A percentile compares a stretch with the other conserved stretches of the same genome.
These are phyloP conservation scores for Pelecanus crispus DNA, from an alignment of 2,113 vertebrate species.

Conservation along the genomic window DNA sequence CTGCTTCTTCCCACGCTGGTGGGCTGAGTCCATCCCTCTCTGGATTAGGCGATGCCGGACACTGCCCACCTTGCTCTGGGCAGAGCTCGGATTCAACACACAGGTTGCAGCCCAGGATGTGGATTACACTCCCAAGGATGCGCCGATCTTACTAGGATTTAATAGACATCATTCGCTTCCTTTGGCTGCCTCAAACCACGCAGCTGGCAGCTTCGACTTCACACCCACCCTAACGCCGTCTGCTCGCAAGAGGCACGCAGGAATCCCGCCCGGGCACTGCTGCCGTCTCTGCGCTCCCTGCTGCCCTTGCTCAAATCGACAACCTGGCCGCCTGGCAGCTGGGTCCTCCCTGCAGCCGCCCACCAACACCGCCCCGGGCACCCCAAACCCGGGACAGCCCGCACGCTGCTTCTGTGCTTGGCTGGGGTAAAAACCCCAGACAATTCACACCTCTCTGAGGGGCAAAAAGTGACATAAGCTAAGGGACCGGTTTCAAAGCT, in stretches of 20 bases:
- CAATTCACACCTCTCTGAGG: too few species aligned
- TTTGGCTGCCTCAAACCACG: neutral
- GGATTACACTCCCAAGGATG: too few species aligned
- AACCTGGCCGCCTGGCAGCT: neutral
- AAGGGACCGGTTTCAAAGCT: neutral
- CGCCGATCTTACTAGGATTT: fast-evolving
- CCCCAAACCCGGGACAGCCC: neutral
- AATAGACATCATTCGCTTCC: fast-evolving
- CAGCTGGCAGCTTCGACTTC: neutral
- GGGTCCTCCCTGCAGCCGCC: neutral
- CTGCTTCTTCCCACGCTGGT: neutral
- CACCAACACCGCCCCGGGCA: neutral
- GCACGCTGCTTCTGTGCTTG: fast-evolving
- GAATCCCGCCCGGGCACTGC: neutral
- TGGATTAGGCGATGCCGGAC: neutral
- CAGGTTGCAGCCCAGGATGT: neutral
- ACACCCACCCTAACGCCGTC: neutral
- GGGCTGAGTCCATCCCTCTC: neutral
- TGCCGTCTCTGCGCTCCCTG: neutral
- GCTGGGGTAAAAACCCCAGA: neutral
- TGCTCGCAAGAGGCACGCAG: fast-evolving
- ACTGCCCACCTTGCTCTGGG: neutral
- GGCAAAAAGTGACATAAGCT: too few species aligned
- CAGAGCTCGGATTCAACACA: fast-evolving
- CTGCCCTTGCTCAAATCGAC: neutral